A percentile compares a stretch with the other conserved stretches of the same genome.
Evolutionary conservation across 1,140 invertebrate species (phyloP).

Genomic region (Sitophilus oryzae): DNA sequence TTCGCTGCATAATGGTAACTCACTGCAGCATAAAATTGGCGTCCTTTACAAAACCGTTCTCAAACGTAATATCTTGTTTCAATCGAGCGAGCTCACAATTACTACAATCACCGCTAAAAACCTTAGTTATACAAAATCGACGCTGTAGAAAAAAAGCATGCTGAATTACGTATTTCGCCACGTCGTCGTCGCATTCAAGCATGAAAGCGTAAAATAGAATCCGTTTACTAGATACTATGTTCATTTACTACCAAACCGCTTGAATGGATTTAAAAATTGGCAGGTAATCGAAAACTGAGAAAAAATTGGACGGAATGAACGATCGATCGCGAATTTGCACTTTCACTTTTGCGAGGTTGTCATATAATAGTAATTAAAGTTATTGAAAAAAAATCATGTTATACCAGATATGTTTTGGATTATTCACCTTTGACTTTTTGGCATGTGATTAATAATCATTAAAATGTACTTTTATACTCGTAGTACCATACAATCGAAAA

Average conservation of each 20-base stretch:
- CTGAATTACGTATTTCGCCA: not conserved
- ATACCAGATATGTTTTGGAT: no score
- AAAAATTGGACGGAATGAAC: not conserved
- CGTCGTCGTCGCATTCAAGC: not conserved
- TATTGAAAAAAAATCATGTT: no score
- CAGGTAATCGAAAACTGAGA: not conserved
- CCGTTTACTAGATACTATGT: not conserved
- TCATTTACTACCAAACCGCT: not conserved
- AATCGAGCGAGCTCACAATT: not conserved
- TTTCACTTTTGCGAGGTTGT: not conserved
- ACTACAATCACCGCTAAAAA: not conserved
- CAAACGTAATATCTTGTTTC: not conserved
- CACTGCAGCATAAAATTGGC: not conserved
- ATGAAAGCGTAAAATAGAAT: not conserved
- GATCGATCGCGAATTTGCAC: not conserved
- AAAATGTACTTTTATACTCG: no score
- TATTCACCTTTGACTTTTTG: no score
- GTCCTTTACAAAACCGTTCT: not conserved
- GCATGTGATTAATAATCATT: no score
- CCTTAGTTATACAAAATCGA: not conserved
- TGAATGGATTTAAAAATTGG: not conserved
- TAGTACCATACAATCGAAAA: no score
- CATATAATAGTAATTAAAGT: no score
- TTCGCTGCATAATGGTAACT: no score
- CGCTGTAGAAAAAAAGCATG: not conserved